Evolutionary conservation across 2,888 invertebrate species (phyloP).

Genomic region (Brachylomia viminalis): DNA sequence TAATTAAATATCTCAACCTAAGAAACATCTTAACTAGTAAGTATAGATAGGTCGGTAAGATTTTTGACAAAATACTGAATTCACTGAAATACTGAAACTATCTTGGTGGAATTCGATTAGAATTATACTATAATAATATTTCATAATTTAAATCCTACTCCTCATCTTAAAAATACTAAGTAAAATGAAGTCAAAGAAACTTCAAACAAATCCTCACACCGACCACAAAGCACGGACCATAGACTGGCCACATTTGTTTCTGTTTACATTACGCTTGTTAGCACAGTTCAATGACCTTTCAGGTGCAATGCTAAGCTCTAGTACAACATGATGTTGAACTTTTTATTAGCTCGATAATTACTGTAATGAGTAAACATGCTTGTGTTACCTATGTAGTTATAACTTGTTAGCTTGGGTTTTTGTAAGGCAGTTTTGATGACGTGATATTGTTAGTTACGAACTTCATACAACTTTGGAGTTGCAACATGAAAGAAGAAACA

Average conservation of each 20-base stretch:
- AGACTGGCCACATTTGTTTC: conserved; percentile 47
- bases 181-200: conserved; percentile 5
- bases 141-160: neutral
- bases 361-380: conserved; percentile 41
- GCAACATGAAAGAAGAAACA: neutral
- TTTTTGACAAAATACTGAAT: no score
- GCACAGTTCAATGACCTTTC: conserved; percentile 58
- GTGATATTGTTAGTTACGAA: neutral
- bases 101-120: neutral
- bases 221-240: conserved; percentile 45
- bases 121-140: neutral
- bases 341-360: conserved; percentile 56
- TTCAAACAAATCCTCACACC: conserved; percentile 36
- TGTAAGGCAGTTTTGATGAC: neutral
- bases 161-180: neutral
- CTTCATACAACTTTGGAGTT: neutral
- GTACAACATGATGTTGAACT: conserved; percentile 56
- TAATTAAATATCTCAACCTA: neutral
- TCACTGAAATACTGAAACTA: neutral
- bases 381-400: neutral
- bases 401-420: conserved; percentile 7
- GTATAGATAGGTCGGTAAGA: neutral
- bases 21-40: neutral
- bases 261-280: conserved; percentile 59
- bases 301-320: conserved; percentile 56